Percentiles rank a stretch among this genome's conserved stretches.
Evolutionary conservation across 2,888 invertebrate species (phyloP).

Genomic region (Trachelus tabidus): DNA sequence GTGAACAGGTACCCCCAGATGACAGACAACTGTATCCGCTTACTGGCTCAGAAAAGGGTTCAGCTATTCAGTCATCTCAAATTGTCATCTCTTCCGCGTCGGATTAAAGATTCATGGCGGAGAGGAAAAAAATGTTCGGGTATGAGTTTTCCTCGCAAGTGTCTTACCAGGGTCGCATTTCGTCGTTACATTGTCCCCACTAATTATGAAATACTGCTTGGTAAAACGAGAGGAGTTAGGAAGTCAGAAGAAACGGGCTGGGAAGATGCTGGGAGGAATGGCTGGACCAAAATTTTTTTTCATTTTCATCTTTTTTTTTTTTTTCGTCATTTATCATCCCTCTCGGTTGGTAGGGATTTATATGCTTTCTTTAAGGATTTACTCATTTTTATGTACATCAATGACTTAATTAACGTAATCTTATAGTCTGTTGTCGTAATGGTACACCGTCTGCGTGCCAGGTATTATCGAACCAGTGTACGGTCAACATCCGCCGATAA

Average conservation of each 20-base stretch:
- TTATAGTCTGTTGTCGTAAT: constrained; percentile 19
- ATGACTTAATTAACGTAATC: no score
- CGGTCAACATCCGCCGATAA: constrained; percentile 21
- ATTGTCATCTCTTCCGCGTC: constrained; percentile 27
- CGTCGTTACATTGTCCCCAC: constrained; percentile 32
- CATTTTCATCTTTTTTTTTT: neutral
- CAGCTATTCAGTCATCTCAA: constrained; percentile 21
- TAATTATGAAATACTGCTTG: constrained; percentile 41
- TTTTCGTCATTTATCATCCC: neutral
- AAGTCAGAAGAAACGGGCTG: neutral
- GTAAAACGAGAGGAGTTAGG: constrained; percentile 16
- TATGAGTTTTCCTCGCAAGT: constrained; percentile 9
- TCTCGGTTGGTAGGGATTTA: no score
- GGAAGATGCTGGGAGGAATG: neutral
- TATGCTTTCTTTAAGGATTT: no score
- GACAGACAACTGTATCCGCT: constrained; percentile 56
- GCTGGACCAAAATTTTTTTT: neutral
- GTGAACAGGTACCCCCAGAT: constrained; percentile 51
- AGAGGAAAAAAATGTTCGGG: constrained; percentile 43
- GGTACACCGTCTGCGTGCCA: constrained; percentile 5
- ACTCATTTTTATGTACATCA: no score
- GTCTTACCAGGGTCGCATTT: constrained; percentile 21
- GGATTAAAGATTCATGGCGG: constrained; percentile 53
- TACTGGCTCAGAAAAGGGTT: constrained; percentile 30
- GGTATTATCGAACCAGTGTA: constrained; percentile 9